These are phyloP conservation scores for Ganaspis brasiliensis DNA, from an alignment of 2,888 invertebrate species.

Conservation along the genomic window DNA sequence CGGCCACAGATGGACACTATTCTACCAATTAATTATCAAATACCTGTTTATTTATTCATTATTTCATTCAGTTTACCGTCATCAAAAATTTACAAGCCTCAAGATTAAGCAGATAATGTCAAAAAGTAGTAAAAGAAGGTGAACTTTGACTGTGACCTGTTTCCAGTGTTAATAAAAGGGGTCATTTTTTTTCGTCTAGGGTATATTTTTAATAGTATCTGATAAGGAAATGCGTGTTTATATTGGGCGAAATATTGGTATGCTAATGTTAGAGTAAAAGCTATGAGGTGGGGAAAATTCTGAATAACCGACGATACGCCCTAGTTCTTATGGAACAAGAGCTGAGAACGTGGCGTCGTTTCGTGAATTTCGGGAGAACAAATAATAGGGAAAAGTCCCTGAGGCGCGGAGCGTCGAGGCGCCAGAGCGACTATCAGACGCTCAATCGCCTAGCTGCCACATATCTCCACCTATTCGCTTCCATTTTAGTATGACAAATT, in stretches of 20 bases:
- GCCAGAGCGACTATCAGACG: not conserved
- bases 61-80: too few relatives aligned
- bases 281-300: not conserved
- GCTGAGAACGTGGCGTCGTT: not conserved
- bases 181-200: not conserved
- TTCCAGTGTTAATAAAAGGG: not conserved
- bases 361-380: not conserved
- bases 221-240: conserved; percentile 7
- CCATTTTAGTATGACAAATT: not conserved
- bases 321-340: conserved; percentile 9
- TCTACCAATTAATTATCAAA: too few relatives aligned
- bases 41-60: too few relatives aligned
- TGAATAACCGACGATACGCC: conserved; percentile 5
- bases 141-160: conserved; percentile 3
- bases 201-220: not conserved
- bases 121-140: not conserved
- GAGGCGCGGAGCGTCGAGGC: conserved; percentile 16
- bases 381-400: conserved; percentile 13
- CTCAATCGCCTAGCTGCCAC: not conserved
- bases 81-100: too few relatives aligned
- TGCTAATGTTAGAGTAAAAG: conserved; percentile 8
- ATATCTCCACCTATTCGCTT: not conserved
- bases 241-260: not conserved
- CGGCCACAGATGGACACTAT: too few relatives aligned
- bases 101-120: not conserved